phyloP scores from a whole-genome alignment of 1,140 invertebrate species.

The Drosophila busckii region DNA sequence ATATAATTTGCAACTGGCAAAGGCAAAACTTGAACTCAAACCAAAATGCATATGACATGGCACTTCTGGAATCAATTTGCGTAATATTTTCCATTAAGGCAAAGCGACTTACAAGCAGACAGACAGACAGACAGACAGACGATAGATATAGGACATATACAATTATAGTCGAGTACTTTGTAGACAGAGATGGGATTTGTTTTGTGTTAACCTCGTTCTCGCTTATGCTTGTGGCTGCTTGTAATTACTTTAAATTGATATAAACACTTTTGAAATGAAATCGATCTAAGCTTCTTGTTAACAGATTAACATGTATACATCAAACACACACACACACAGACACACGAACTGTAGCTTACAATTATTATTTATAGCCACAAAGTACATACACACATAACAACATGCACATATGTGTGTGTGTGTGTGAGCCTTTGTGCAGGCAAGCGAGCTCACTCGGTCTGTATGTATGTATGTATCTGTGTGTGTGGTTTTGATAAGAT shows the following conservation, averaged over 20 bases:
- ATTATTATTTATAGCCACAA: conserved; percentile 69
- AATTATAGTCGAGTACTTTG: conserved; percentile 3
- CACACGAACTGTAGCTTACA: conserved; percentile 47
- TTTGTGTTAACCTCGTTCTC: conserved; percentile 25
- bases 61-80: conserved; percentile 49
- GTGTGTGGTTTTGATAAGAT: conserved; percentile 53
- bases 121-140: conserved; percentile 5
- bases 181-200: conserved; percentile 27
- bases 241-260: conserved; percentile 77
- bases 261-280: conserved; percentile 75
- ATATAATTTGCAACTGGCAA: conserved; percentile 22
- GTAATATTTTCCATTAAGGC: conserved; percentile 46
- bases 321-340: conserved; percentile 22
- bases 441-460: conserved; percentile 6
- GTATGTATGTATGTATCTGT: conserved; percentile 21
- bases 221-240: conserved; percentile 64
- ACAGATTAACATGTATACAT: conserved; percentile 63
- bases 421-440: conserved; percentile 19
- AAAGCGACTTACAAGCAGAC: conserved; percentile 7
- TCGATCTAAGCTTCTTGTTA: conserved; percentile 76
- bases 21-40: not conserved
- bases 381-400: conserved; percentile 41
- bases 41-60: conserved; percentile 21
- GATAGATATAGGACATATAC: not conserved
- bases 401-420: conserved; percentile 20